Evolutionary conservation across 2,113 vertebrate genomes (phyloP).

Genomic region (Microcebus tavaratra): DNA sequence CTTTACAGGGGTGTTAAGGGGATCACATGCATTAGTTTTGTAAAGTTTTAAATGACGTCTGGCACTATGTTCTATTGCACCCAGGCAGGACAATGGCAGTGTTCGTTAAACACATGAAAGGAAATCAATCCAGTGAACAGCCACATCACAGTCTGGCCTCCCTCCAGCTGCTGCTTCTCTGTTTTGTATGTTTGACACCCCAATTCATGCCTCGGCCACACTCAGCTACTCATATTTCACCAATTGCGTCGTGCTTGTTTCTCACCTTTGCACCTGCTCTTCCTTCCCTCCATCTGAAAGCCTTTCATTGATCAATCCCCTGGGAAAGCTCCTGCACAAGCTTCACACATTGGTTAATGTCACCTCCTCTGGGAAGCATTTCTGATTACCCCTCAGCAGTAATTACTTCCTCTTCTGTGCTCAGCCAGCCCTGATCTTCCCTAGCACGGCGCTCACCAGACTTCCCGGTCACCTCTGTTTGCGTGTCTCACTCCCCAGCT

Average conservation of each 20-base stretch:
- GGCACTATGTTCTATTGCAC: background rate
- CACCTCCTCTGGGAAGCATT: background rate
- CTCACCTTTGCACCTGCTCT: background rate
- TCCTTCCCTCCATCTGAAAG: background rate
- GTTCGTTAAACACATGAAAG: background rate
- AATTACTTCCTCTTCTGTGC: background rate
- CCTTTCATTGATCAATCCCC: background rate
- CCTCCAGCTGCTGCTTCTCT: background rate
- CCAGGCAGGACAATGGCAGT: rapidly evolving
- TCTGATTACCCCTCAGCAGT: background rate
- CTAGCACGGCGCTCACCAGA: background rate
- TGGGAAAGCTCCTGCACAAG: background rate
- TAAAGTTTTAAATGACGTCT: rapidly evolving
- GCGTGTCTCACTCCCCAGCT: background rate
- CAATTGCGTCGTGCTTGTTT: rapidly evolving
- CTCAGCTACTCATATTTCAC: background rate
- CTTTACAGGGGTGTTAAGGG: background rate
- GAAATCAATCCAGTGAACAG: background rate
- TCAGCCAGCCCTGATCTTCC: background rate
- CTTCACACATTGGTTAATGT: background rate
- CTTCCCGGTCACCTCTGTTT: background rate
- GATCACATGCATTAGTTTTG: background rate
- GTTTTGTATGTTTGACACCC: no score
- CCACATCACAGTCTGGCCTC: no score
- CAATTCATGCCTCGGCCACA: rapidly evolving